Evolutionary conservation across 2,113 vertebrate species (phyloP).

Genomic region (Coracopsis vasa): DNA sequence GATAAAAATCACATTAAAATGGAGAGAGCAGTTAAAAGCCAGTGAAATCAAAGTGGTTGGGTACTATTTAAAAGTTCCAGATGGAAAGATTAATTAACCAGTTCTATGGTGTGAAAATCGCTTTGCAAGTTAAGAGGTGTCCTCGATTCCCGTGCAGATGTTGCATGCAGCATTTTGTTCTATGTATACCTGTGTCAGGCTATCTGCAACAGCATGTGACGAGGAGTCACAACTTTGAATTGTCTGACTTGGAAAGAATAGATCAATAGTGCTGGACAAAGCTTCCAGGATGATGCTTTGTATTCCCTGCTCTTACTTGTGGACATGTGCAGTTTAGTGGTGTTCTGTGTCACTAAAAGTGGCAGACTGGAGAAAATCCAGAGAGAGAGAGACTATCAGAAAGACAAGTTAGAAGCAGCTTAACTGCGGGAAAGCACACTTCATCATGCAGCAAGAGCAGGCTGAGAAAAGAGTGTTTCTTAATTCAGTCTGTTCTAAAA

Average conservation of each 20-base stretch:
- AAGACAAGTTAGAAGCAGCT: not conserved
- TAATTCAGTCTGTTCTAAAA: not conserved
- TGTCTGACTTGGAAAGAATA: not conserved
- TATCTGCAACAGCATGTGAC: not conserved
- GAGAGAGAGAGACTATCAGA: not conserved
- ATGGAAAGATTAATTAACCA: not conserved
- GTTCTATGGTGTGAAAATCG: not conserved
- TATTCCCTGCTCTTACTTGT: not conserved
- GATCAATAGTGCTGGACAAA: not conserved
- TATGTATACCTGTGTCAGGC: not conserved
- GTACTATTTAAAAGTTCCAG: not conserved
- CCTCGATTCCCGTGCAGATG: not conserved
- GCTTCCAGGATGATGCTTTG: not conserved
- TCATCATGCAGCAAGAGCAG: not conserved
- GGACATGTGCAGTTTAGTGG: not conserved
- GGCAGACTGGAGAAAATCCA: not conserved
- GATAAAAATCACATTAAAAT: not conserved
- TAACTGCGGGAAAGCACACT: not conserved
- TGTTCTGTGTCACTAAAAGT: not conserved
- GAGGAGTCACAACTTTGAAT: not conserved
- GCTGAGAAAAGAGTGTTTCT: not conserved
- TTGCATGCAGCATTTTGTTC: not conserved
- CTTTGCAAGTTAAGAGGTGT: not conserved
- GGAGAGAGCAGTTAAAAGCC: not conserved
- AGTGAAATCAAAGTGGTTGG: not conserved